Conservation (phyloP, 35 echinoderm and acorn worm species). For the Anneissia japonica region DNA sequence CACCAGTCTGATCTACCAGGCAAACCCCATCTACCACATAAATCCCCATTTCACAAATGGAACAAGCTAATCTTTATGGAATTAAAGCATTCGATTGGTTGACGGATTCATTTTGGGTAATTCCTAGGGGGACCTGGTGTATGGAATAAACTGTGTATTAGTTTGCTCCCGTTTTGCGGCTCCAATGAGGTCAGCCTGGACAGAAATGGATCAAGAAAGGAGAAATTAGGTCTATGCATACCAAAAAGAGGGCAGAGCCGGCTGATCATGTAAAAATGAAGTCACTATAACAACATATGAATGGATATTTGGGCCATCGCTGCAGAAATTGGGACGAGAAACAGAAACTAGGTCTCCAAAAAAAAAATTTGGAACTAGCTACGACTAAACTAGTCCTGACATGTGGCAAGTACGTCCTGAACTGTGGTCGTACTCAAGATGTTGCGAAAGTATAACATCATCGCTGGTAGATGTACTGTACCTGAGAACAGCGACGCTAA, state of each 20-base stretch:
- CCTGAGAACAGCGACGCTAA: neutral
- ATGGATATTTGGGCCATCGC: neutral
- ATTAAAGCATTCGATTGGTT: neutral
- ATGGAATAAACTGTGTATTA: neutral
- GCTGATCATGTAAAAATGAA: neutral
- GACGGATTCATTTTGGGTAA: neutral
- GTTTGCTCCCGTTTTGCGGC: neutral
- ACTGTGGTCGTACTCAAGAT: neutral
- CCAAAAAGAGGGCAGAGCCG: neutral
- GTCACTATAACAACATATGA: neutral
- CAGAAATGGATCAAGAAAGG: constrained; percentile 1
- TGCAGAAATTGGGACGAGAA: neutral
- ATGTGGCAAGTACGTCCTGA: neutral
- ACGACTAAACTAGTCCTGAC: neutral
- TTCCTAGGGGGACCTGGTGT: neutral
- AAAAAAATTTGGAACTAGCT: neutral
- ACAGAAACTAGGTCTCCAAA: neutral
- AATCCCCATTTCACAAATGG: neutral
- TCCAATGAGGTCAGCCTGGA: neutral
- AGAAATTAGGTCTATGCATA: neutral
- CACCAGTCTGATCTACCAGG: neutral
- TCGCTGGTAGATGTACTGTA: neutral
- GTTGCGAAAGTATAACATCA: neutral
- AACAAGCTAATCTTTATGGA: neutral
- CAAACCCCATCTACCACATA: neutral